Base-by-base conservation (phyloP, 2,888 invertebrate genomes). In the Caenorhabditis drosophilae region DNA sequence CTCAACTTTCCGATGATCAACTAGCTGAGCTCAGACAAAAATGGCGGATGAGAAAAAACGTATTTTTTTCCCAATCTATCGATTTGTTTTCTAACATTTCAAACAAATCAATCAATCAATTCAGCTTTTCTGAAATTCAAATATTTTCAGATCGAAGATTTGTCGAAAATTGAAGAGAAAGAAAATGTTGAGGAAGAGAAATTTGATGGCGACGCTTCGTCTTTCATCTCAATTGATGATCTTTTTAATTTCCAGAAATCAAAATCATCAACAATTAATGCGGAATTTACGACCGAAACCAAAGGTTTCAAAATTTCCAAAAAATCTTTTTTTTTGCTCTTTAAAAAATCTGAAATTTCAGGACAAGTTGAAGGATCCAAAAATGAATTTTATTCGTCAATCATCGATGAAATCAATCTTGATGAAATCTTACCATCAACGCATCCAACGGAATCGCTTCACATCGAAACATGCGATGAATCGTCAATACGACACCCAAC, bases 1-100 rank as follows among this genome's bases (percentile, higher is more conserved):
- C 63, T 7, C 4, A 9, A 27, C 27, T 47, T 26, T 27, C 47
- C 15, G 63, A 53, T 15, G 27, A 63, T 12, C 53, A 63, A 25
- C n/a, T 63, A 45, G 53, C 48, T 23, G 41, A 48, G 38, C 41
- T 57, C 18, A 26, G 16, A 16, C 36, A 40, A 35, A 47, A 53
- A 18, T 40, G 45, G 38, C 36, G 53, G 57, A 49, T 47, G 38
- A 35, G 55, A 7, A 26, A 18, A 22, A 23, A 27, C 46, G 58
- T 31, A 31, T 9, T 31, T 31, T 31, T 31, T n/a, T n/a, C n/a
- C n/a, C n/a, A n/a, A n/a, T 12, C 31, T 31, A 31, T 31, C 31
- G 31, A 31, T 31, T 31, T 9, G 31, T 31, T 31, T 31, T 31
- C n/a, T n/a, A n/a, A n/a, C n/a, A n/a, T n/a, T 31, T 12, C 7